phyloP scores from a whole-genome alignment of 2,797 vertebrate genomes.

The Microhierax caerulescens region DNA sequence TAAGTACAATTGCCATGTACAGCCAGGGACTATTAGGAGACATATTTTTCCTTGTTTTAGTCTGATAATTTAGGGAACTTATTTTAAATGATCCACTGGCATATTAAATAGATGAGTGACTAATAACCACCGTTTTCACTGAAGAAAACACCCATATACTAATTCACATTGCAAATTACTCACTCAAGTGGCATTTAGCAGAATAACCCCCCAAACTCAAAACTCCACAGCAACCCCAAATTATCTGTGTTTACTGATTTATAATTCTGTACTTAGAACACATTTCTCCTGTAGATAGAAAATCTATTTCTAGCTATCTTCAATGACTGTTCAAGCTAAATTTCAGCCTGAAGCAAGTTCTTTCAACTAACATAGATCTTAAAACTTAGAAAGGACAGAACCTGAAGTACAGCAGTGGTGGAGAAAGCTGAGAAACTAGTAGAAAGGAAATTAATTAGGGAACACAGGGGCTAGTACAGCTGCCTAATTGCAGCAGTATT shows the following conservation, averaged over 20 bases:
- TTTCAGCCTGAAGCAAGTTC: not conserved
- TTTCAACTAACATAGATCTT: not conserved
- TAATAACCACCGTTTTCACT: constrained; percentile 2
- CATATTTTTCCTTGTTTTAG: not conserved
- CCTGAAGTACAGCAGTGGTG: not conserved
- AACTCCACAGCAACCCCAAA: not conserved
- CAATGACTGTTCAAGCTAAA: not conserved
- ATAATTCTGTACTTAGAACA: not conserved
- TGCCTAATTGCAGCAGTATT: not conserved
- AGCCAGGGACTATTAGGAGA: not conserved
- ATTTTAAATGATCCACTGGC: not conserved
- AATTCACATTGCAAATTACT: not conserved
- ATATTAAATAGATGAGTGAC: not conserved
- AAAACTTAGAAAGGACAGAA: not conserved
- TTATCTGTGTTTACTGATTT: constrained; percentile 5
- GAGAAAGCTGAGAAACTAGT: not conserved
- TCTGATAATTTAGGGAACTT: constrained; percentile 5
- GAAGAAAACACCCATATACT: not conserved
- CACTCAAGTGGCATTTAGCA: constrained; percentile 12
- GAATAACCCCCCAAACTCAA: not conserved
- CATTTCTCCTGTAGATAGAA: not conserved
- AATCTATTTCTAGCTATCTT: not conserved
- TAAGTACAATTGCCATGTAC: not conserved
- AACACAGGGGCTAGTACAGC: not conserved
- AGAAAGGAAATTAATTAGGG: constrained; percentile 40